A percentile compares a stretch with the other conserved stretches of the same genome.
phyloP scores from a whole-genome alignment of 2,113 vertebrate genomes.

The Acrocephalus kingi region DNA sequence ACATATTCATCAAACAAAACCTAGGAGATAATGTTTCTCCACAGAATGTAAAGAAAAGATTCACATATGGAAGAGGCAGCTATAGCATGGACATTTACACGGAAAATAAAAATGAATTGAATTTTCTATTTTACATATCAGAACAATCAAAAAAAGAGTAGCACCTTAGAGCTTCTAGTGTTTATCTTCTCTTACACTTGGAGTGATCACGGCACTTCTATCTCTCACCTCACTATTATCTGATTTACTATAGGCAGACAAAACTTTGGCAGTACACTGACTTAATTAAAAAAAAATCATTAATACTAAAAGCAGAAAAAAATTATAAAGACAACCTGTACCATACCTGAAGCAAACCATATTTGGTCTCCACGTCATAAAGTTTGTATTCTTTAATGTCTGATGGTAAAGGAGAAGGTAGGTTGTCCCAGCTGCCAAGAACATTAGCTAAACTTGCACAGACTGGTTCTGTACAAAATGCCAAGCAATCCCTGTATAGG shows the following conservation, averaged over 20 bases:
- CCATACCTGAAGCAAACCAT: slow-evolving; percentile 94
- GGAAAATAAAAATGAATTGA: neutral
- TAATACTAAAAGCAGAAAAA: neutral
- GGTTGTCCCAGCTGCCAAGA: slow-evolving; percentile 93
- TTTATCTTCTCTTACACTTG: neutral
- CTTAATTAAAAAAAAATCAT: neutral
- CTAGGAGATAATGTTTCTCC: neutral
- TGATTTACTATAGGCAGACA: neutral
- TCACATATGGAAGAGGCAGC: neutral
- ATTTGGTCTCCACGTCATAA: slow-evolving; percentile 96
- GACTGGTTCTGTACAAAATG: slow-evolving; percentile 97
- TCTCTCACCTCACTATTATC: neutral
- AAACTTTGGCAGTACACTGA: neutral
- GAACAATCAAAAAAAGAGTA: neutral
- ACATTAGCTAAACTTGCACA: slow-evolving; percentile 97
- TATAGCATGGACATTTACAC: neutral
- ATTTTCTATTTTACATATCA: neutral
- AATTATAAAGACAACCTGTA: neutral
- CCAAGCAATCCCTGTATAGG: slow-evolving; percentile 88
- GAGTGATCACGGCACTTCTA: neutral
- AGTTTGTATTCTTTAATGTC: slow-evolving; percentile 97
- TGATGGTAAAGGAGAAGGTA: slow-evolving; percentile 87
- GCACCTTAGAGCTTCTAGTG: neutral
- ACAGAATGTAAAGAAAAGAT: neutral
- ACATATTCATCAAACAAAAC: neutral